These are phyloP conservation scores for Phyllotreta cruciferae DNA, from an alignment of 2,888 invertebrate species.

Conservation along the genomic window DNA sequence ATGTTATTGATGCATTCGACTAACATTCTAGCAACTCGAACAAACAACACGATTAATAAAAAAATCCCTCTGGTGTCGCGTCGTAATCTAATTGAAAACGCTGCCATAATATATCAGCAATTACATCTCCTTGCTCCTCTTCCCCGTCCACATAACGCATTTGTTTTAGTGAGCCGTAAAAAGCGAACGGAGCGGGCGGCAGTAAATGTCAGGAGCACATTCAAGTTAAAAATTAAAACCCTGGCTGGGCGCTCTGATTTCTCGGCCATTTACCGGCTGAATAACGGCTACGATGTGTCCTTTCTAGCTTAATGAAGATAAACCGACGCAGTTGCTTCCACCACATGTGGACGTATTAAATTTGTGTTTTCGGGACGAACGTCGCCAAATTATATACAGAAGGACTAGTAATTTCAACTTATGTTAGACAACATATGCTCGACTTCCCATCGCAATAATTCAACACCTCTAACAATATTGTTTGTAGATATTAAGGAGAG, in stretches of 20 bases:
- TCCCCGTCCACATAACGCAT: conserved; percentile 52
- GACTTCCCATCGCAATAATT: too few species aligned
- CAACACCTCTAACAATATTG: too few species aligned
- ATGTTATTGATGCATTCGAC: too few species aligned
- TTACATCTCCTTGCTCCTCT: conserved; percentile 40
- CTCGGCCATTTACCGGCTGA: conserved; percentile 58
- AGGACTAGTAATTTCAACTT: too few species aligned
- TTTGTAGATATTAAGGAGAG: too few species aligned
- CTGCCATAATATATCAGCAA: conserved; percentile 46
- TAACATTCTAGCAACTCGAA: too few species aligned
- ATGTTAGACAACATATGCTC: too few species aligned
- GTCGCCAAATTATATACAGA: conserved; percentile 53
- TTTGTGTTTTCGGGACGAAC: conserved; percentile 52
- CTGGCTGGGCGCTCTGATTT: conserved; percentile 57
- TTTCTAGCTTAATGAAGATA: conserved; percentile 56
- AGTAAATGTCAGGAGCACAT: conserved; percentile 59
- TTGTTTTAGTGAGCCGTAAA: conserved; percentile 55
- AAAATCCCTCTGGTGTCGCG: too few species aligned
- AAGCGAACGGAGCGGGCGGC: conserved; percentile 54
- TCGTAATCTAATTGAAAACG: conserved; percentile 42
- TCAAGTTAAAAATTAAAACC: conserved; percentile 60
- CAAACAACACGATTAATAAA: too few species aligned
- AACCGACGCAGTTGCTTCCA: conserved; percentile 54
- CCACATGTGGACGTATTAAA: conserved; percentile 58
- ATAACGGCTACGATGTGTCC: conserved; percentile 53